A percentile compares a stretch with the other conserved stretches of the same genome.
These are phyloP conservation scores for Julus scanicus DNA, from an alignment of 2,888 invertebrate genomes.

Conservation along the genomic window DNA sequence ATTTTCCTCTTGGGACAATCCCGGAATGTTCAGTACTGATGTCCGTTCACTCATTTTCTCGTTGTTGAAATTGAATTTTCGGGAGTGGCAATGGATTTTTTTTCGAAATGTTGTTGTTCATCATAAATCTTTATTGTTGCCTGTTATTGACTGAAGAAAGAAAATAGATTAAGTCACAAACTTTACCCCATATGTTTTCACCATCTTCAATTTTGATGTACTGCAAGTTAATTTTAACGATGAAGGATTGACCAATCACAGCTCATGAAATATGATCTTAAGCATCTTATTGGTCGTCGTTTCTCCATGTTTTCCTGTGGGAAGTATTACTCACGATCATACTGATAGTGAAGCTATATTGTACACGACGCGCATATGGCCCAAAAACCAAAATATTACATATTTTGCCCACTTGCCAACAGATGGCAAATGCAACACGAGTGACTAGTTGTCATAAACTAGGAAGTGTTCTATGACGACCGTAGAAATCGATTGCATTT, in stretches of 20 bases:
- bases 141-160: background rate
- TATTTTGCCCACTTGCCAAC: background rate
- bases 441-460: constrained; percentile 36
- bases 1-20: background rate
- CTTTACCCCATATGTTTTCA: background rate
- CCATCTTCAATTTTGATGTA: background rate
- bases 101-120: constrained; percentile 9
- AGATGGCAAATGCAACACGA: constrained; percentile 42
- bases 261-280: background rate
- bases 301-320: background rate
- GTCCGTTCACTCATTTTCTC: background rate
- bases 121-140: background rate
- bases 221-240: background rate
- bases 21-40: background rate
- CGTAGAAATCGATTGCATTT: constrained; percentile 8
- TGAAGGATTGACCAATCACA: background rate
- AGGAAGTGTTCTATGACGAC: constrained; percentile 6
- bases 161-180: background rate
- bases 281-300: background rate
- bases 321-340: background rate
- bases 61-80: constrained; percentile 19
- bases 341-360: background rate
- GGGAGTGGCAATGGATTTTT: background rate
- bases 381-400: background rate
- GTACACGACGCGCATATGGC: background rate